A percentile compares a stretch with the other conserved stretches of the same genome.
These are phyloP conservation scores for Elephantulus edwardii DNA, from an alignment of 2,113 vertebrate genomes.

Conservation along the genomic window DNA sequence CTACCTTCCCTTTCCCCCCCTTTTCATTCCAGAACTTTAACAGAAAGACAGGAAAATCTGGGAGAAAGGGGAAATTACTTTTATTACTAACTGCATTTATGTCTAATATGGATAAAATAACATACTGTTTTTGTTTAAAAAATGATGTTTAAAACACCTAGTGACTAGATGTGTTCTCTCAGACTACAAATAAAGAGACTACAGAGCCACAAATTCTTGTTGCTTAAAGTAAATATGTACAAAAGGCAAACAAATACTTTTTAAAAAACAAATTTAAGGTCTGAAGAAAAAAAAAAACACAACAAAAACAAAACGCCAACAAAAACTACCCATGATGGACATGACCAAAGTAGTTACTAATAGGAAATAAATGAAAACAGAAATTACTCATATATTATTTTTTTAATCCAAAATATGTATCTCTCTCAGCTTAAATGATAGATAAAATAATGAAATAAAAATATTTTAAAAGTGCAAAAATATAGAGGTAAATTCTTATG, in stretches of 20 bases:
- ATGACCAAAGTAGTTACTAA: conserved; percentile 12
- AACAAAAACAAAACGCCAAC: no score
- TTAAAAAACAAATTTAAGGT: conserved; percentile 23
- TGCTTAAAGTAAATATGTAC: conserved; percentile 53
- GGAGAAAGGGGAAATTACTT: not conserved
- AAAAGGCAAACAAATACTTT: conserved; percentile 32
- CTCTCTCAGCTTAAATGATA: not conserved
- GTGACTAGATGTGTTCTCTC: not conserved
- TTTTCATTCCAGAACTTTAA: conserved; percentile 27
- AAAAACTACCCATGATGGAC: no score
- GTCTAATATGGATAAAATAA: not conserved
- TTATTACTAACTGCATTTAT: not conserved
- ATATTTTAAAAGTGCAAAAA: not conserved
- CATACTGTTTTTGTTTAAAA: conserved; percentile 26
- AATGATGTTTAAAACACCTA: not conserved
- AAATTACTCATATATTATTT: conserved; percentile 6
- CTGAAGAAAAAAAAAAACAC: conserved; percentile 44
- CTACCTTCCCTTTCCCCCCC: no score
- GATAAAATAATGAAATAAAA: conserved; percentile 12
- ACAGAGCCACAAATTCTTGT: conserved; percentile 3
- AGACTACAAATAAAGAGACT: conserved; percentile 20
- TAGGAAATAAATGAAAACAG: conserved; percentile 5
- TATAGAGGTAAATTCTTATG: not conserved
- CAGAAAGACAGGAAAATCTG: not conserved
- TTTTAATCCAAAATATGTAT: not conserved